A percentile compares a stretch with the other conserved stretches of the same genome.
These are phyloP conservation scores for Musca domestica DNA, from an alignment of 1,140 invertebrate genomes.

Conservation along the genomic window DNA sequence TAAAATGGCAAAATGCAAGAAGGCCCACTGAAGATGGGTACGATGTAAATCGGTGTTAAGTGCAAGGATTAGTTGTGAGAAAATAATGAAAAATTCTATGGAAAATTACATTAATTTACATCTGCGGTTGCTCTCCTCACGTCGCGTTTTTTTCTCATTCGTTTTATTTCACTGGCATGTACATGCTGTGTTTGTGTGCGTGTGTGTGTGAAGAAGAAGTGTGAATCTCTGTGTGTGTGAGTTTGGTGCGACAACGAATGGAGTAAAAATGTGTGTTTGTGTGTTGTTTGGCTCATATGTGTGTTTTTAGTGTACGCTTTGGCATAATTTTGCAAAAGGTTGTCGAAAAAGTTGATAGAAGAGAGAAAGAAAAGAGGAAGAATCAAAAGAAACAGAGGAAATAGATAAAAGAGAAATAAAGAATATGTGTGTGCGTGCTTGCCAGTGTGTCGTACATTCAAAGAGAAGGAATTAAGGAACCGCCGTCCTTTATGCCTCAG, in stretches of 20 bases:
- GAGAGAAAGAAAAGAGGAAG: no score
- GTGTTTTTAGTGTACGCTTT: conserved; percentile 12
- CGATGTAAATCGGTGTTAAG: not conserved
- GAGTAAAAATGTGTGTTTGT: conserved; percentile 3
- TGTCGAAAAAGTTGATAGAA: not conserved
- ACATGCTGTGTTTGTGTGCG: no score
- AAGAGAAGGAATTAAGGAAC: conserved; percentile 11
- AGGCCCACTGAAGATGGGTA: no score
- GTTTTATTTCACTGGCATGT: conserved; percentile 10
- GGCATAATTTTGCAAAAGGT: conserved; percentile 21
- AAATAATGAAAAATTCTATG: not conserved
- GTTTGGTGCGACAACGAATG: not conserved
- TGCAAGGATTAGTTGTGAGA: not conserved
- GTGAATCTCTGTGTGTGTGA: no score
- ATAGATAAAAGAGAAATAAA: no score
- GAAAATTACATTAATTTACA: conserved; percentile 5
- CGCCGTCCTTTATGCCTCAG: conserved; percentile 8
- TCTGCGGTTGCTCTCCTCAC: conserved; percentile 8
- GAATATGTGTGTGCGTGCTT: not conserved
- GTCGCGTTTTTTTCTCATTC: conserved; percentile 9
- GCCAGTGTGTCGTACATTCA: not conserved
- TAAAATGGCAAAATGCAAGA: not conserved
- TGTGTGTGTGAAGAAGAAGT: no score
- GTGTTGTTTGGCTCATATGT: conserved; percentile 3
- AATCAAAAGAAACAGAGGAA: no score